phyloP scores from a whole-genome alignment of 2,113 vertebrate genomes.

The Xyrauchen texanus region DNA sequence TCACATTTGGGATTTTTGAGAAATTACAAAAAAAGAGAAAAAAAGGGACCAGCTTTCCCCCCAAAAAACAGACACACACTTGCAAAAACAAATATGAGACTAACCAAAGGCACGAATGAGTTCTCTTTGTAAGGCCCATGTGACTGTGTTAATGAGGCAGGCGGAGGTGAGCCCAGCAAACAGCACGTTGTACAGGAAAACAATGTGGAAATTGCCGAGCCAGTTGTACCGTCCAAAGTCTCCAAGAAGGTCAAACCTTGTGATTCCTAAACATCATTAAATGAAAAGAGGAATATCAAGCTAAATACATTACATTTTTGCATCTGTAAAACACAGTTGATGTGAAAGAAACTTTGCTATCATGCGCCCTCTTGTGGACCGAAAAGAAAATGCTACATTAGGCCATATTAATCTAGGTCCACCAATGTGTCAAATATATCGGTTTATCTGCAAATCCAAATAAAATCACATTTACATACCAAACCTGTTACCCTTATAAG shows the following conservation, averaged over 20 bases:
- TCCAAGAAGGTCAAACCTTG: slow-evolving; percentile 91
- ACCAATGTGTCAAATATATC: too few relatives aligned
- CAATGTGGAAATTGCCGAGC: slow-evolving; percentile 93
- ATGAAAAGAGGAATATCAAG: not conserved
- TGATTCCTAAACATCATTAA: slow-evolving; percentile 80
- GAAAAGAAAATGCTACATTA: slow-evolving; percentile 48
- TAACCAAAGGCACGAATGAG: slow-evolving; percentile 93
- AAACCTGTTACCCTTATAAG: too few relatives aligned
- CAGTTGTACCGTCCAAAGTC: slow-evolving; percentile 95
- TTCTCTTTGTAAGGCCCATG: slow-evolving; percentile 88
- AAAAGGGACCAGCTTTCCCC: too few relatives aligned
- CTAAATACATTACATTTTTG: not conserved
- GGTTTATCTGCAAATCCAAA: not conserved
- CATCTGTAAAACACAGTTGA: not conserved
- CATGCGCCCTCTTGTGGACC: slow-evolving; percentile 61
- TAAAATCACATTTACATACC: not conserved
- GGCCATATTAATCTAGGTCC: not conserved
- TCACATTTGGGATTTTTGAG: not conserved
- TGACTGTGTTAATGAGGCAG: slow-evolving; percentile 90
- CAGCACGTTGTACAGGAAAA: slow-evolving; percentile 94
- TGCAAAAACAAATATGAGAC: slow-evolving; percentile 47
- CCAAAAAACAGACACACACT: not conserved
- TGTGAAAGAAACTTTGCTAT: not conserved
- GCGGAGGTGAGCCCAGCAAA: slow-evolving; percentile 91
- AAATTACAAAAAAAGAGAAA: too few relatives aligned